Evolutionary conservation across 2,113 vertebrate species (phyloP).

Genomic region (Poeciliopsis occidentalis): DNA sequence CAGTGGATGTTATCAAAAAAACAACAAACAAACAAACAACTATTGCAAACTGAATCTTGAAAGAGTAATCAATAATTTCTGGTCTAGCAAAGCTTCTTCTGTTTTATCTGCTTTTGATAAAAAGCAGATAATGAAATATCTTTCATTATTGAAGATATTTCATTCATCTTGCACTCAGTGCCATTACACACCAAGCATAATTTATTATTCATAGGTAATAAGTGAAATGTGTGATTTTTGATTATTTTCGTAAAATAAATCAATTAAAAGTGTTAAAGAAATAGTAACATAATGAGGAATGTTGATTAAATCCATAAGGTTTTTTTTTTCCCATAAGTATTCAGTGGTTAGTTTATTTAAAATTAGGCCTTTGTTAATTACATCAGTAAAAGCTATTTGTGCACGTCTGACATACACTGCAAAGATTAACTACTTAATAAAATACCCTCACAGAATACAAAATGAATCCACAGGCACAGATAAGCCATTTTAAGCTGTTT

Average conservation of each 20-base stretch:
- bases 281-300: background rate
- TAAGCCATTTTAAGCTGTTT: background rate
- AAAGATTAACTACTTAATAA: conserved; percentile 1
- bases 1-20: too few species aligned
- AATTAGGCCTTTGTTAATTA: conserved; percentile 9
- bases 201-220: conserved; percentile 1
- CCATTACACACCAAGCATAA: background rate
- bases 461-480: background rate
- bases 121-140: too few species aligned
- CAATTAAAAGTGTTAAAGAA: background rate
- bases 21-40: too few species aligned
- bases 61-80: too few species aligned
- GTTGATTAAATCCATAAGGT: background rate
- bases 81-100: too few species aligned
- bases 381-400: background rate
- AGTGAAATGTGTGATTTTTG: background rate
- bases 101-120: too few species aligned
- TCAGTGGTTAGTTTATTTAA: background rate
- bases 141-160: conserved; percentile 1
- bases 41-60: too few species aligned
- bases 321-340: too few species aligned
- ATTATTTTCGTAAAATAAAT: background rate
- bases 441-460: conserved; percentile 11
- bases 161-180: conserved; percentile 11
- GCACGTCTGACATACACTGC: background rate